Percentiles rank a stretch among this genome's conserved stretches.
Evolutionary conservation across 2,113 vertebrate genomes (phyloP).

Genomic region (Semicossyphus pulcher): DNA sequence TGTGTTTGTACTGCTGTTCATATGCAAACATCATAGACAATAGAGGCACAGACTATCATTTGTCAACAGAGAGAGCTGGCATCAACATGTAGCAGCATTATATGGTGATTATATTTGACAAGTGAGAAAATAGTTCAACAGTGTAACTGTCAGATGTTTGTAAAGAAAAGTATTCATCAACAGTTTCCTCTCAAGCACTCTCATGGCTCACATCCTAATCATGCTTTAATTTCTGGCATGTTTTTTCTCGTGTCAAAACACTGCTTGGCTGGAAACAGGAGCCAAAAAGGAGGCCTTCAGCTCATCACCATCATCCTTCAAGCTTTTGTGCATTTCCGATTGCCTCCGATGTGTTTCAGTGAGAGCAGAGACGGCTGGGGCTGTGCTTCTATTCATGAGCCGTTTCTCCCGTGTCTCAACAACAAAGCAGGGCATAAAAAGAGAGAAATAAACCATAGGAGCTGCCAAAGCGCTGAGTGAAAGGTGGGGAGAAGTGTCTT

Average conservation of each 20-base stretch:
- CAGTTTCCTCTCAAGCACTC: constrained; percentile 40
- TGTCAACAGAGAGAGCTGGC: constrained; percentile 11
- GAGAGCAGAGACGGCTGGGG: constrained; percentile 56
- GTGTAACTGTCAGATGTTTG: constrained; percentile 25
- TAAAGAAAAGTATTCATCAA: constrained; percentile 48
- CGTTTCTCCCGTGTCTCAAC: constrained; percentile 57
- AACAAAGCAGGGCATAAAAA: constrained; percentile 65
- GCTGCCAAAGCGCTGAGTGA: constrained; percentile 63
- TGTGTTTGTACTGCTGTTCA: too few relatives aligned
- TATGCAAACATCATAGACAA: not conserved
- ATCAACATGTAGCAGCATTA: constrained; percentile 12
- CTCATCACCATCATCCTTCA: constrained; percentile 69
- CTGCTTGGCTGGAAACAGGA: constrained; percentile 39
- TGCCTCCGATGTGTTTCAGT: constrained; percentile 59
- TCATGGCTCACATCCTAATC: constrained; percentile 47
- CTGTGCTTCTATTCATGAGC: constrained; percentile 62
- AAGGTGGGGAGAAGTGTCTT: constrained; percentile 53
- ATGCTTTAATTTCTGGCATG: constrained; percentile 62
- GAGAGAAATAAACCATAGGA: constrained; percentile 54
- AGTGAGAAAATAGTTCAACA: constrained; percentile 19
- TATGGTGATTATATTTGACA: constrained; percentile 30
- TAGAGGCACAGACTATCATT: not conserved
- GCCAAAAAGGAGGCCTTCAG: constrained; percentile 53
- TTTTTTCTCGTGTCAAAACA: constrained; percentile 68
- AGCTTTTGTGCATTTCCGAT: constrained; percentile 68